These are phyloP conservation scores for Sebastes fasciatus DNA, from an alignment of 2,113 vertebrate genomes.

Conservation along the genomic window DNA sequence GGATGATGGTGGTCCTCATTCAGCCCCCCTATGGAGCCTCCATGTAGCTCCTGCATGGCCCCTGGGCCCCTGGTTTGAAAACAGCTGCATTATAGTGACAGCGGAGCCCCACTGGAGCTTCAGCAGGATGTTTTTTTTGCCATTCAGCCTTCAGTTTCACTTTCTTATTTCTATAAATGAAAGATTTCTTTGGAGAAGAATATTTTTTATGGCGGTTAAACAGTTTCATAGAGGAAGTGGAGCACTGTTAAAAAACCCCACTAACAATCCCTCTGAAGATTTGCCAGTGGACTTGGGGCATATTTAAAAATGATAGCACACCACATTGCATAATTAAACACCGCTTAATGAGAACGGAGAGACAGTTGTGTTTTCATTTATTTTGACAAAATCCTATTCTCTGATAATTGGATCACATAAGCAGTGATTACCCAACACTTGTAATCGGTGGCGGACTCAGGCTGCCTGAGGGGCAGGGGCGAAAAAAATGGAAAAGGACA, in stretches of 20 bases:
- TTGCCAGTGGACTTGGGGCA: constrained; percentile 42
- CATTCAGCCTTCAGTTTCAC: not conserved
- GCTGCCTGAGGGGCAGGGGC: too few species aligned
- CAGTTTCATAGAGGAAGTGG: constrained; percentile 25
- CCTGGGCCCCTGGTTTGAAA: not conserved
- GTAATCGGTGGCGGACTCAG: too few species aligned
- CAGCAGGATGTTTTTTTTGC: not conserved
- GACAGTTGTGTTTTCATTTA: constrained; percentile 57
- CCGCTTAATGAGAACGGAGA: constrained; percentile 49
- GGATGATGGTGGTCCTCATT: too few species aligned
- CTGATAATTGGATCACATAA: constrained; percentile 56
- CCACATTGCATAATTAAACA: constrained; percentile 56
- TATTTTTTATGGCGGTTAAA: constrained; percentile 19
- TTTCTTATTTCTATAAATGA: constrained; percentile 32
- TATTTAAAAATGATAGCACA: constrained; percentile 49
- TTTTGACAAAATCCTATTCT: constrained; percentile 61
- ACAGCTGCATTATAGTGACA: not conserved
- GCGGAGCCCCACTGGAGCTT: not conserved
- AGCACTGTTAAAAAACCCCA: not conserved
- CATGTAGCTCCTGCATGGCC: too few species aligned
- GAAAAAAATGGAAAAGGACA: too few species aligned
- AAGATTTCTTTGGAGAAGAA: constrained; percentile 15
- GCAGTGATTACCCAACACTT: constrained; percentile 20
- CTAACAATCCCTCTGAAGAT: constrained; percentile 4
- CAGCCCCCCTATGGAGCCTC: too few species aligned